phyloP scores from a whole-genome alignment of 2,888 invertebrate species.

The Elysia crispata region DNA sequence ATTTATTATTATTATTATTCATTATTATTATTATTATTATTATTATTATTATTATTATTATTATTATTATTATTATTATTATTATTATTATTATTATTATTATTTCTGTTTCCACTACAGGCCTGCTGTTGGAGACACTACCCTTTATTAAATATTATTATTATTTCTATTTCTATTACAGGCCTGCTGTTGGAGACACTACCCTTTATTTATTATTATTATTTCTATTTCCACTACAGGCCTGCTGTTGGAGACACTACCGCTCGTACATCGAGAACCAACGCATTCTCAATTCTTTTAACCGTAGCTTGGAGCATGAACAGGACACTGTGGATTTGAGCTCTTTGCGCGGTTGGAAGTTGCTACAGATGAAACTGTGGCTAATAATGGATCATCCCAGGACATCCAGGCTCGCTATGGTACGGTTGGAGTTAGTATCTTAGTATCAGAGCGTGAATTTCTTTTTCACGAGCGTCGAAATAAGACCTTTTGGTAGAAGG shows the following conservation, averaged over 20 bases:
- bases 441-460: not conserved
- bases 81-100: too few species aligned
- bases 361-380: conserved; percentile 72
- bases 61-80: too few species aligned
- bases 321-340: conserved; percentile 64
- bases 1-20: too few species aligned
- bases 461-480: not conserved
- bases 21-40: too few species aligned
- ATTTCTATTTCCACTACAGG: too few species aligned
- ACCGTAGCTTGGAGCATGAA: conserved; percentile 69
- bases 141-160: too few species aligned
- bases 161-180: too few species aligned
- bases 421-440: conserved; percentile 53
- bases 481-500: not conserved
- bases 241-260: conserved; percentile 76
- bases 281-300: conserved; percentile 73
- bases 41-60: too few species aligned
- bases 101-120: too few species aligned
- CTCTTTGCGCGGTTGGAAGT: conserved; percentile 69
- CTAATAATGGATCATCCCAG: conserved; percentile 75
- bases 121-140: too few species aligned
- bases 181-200: too few species aligned
- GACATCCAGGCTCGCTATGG: conserved; percentile 75
- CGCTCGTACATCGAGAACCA: conserved; percentile 74
- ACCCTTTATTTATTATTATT: too few species aligned